Percentiles rank a stretch among this genome's conserved stretches.
phyloP scores from a whole-genome alignment of 2,113 vertebrate genomes.

The Gambusia affinis region DNA sequence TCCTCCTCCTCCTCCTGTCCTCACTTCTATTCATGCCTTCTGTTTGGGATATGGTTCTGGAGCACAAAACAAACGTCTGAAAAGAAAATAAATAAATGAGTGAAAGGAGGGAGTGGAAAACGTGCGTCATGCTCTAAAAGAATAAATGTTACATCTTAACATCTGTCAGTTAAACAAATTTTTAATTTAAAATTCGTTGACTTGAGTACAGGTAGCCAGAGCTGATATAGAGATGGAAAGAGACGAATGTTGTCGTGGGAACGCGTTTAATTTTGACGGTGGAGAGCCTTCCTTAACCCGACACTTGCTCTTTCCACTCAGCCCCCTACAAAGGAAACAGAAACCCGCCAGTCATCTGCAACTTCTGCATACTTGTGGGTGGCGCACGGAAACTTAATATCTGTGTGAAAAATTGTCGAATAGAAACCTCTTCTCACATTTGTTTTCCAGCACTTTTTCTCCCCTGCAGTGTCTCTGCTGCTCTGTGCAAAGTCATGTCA shows the following conservation, averaged over 20 bases:
- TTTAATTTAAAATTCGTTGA: too few relatives aligned
- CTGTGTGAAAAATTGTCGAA: neutral
- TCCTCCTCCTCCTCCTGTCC: conserved; percentile 17
- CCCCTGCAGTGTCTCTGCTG: neutral
- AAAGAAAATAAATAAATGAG: conserved; percentile 26
- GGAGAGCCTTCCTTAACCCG: conserved; percentile 46
- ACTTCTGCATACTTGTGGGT: conserved; percentile 17
- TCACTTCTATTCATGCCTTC: conserved; percentile 40
- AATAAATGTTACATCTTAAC: neutral
- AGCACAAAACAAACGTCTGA: conserved; percentile 1
- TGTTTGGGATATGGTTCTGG: conserved; percentile 25
- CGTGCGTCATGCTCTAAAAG: neutral
- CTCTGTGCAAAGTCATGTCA: neutral
- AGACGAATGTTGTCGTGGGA: conserved; percentile 17
- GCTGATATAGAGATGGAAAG: neutral
- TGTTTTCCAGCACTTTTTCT: too few relatives aligned
- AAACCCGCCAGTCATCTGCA: conserved; percentile 27
- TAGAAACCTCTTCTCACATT: neutral
- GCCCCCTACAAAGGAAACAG: conserved; percentile 2
- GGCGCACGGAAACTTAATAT: neutral
- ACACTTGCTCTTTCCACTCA: conserved; percentile 42
- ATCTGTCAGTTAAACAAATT: too few relatives aligned
- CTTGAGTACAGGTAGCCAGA: neutral
- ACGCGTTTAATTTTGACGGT: conserved; percentile 25
- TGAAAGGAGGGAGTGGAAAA: neutral